Evolutionary conservation across 2,888 invertebrate species (phyloP).

Genomic region (Parapristionchus giblindavisi): DNA sequence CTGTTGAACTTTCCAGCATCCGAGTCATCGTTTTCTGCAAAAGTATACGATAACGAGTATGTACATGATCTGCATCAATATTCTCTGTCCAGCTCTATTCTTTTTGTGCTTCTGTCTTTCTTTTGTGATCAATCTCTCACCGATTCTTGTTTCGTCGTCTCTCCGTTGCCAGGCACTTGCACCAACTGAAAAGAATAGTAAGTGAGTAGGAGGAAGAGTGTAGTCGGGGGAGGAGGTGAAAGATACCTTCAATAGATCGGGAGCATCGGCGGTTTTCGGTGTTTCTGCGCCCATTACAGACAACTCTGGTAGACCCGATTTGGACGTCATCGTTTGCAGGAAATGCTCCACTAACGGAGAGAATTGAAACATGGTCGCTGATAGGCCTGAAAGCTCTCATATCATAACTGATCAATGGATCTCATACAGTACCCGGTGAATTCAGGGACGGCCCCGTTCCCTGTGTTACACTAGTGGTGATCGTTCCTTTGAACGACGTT

Average conservation of each 20-base stretch:
- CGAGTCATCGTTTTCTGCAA: no score
- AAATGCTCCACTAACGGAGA: slow-evolving; percentile 69
- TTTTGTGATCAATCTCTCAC: slow-evolving; percentile 1
- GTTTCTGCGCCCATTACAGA: slow-evolving; percentile 48
- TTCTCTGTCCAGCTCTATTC: no score
- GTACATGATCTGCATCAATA: no score
- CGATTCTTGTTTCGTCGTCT: background rate
- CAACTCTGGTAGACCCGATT: slow-evolving; percentile 46
- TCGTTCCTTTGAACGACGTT: slow-evolving; percentile 5
- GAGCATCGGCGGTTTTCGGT: slow-evolving; percentile 42
- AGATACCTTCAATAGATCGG: slow-evolving; percentile 45
- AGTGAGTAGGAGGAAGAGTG: background rate
- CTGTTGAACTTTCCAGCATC: no score
- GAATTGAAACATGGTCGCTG: slow-evolving; percentile 67
- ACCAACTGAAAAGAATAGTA: slow-evolving; percentile 4
- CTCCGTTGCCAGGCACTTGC: background rate
- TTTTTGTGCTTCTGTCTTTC: background rate
- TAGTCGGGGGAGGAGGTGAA: background rate
- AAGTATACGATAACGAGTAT: no score
- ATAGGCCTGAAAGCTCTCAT: slow-evolving; percentile 48
- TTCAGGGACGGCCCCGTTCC: slow-evolving; percentile 1
- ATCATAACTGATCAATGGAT: background rate
- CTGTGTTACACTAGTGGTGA: background rate
- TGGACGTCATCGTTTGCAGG: slow-evolving; percentile 49
- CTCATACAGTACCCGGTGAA: slow-evolving; percentile 8